phyloP scores from a whole-genome alignment of 1,140 invertebrate genomes.

The Acromyrmex heyeri region DNA sequence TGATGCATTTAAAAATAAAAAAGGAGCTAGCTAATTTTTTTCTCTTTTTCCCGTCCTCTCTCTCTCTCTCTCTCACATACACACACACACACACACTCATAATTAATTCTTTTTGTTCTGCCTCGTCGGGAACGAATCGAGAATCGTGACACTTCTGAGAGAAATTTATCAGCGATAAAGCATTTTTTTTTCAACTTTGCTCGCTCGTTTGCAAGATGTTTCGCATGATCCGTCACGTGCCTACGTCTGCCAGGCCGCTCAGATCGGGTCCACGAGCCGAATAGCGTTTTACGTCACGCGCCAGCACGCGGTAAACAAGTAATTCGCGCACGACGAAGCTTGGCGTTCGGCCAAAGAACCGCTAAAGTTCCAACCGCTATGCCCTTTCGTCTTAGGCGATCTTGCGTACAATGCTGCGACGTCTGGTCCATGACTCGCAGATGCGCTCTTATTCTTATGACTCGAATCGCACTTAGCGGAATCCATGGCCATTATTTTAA shows the following conservation, averaged over 20 bases:
- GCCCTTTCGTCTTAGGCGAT: constrained; percentile 1
- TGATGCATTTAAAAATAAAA: no score
- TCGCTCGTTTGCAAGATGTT: background rate
- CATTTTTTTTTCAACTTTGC: constrained; percentile 19
- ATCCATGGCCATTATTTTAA: background rate
- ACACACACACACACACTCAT: no score
- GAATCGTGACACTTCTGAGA: background rate
- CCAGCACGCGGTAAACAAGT: constrained; percentile 79
- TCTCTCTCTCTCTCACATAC: no score
- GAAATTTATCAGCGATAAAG: constrained; percentile 22
- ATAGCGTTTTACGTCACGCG: constrained; percentile 76
- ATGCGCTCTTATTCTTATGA: background rate
- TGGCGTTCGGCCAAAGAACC: constrained; percentile 74
- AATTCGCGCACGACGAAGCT: constrained; percentile 61
- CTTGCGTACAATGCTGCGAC: background rate
- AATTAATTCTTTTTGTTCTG: background rate
- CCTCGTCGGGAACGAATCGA: background rate
- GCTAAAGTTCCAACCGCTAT: constrained; percentile 44
- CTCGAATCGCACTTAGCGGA: background rate
- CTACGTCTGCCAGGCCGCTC: constrained; percentile 3
- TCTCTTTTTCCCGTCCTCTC: background rate
- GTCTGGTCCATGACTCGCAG: constrained; percentile 5
- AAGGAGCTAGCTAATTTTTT: no score
- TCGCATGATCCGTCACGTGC: constrained; percentile 71
- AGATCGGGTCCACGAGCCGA: constrained; percentile 64